phyloP scores from a whole-genome alignment of 2,113 vertebrate species.

The Fulica atra region DNA sequence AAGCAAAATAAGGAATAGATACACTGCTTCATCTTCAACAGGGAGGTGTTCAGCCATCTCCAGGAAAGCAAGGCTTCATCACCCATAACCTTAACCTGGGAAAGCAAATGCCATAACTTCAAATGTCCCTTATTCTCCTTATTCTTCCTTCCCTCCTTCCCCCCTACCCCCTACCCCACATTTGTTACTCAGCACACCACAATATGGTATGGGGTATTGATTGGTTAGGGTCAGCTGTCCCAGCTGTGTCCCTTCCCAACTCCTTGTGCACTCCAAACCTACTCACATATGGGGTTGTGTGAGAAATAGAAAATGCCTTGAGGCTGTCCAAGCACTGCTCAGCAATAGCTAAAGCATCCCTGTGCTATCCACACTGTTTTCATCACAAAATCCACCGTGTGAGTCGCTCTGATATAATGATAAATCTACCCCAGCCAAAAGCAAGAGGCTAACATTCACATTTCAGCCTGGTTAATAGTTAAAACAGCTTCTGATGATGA shows the following conservation, averaged over 20 bases:
- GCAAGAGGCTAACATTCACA: neutral
- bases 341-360: neutral
- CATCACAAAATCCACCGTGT: neutral
- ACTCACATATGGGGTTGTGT: fast-evolving
- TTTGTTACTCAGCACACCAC: neutral
- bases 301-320: neutral
- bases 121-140: neutral
- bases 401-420: neutral
- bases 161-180: neutral
- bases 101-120: neutral
- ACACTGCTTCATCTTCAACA: neutral
- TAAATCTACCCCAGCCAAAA: neutral
- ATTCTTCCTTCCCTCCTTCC: too few species aligned
- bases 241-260: fast-evolving
- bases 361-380: neutral
- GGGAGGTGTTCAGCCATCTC: neutral
- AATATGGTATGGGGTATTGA: neutral
- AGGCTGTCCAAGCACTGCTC: fast-evolving
- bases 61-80: neutral
- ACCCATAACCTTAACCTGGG: fast-evolving
- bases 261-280: neutral
- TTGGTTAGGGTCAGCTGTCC: neutral
- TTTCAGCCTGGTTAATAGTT: neutral
- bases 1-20: neutral
- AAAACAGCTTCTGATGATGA: neutral